A percentile compares a stretch with the other conserved stretches of the same genome.
Conservation (phyloP, 2,113 vertebrate species). For the Tachysurus vachellii region DNA sequence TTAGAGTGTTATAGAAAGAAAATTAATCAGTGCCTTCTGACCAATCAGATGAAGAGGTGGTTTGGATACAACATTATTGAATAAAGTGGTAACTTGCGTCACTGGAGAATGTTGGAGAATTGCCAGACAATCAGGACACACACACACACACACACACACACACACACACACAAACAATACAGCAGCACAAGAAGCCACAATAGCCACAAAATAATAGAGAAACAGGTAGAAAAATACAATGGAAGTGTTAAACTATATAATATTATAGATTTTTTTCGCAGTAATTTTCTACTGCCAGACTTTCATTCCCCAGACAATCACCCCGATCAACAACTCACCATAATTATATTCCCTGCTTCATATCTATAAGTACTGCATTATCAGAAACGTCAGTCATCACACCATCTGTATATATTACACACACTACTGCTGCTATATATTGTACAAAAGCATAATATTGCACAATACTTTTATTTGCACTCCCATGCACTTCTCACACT, state of each 20-base stretch:
- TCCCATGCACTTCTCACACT: too few species aligned
- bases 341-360: too few species aligned
- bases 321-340: too few species aligned
- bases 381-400: too few species aligned
- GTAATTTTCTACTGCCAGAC: background rate
- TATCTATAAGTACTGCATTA: too few species aligned
- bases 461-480: too few species aligned
- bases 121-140: conserved; percentile 52
- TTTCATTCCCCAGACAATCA: too few species aligned
- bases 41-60: background rate
- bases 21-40: background rate
- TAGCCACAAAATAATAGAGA: conserved; percentile 68
- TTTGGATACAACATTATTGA: background rate
- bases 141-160: conserved; percentile 38
- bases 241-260: background rate
- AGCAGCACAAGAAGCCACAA: conserved; percentile 63
- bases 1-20: too few species aligned
- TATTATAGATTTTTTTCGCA: background rate
- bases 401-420: too few species aligned
- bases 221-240: conserved; percentile 65
- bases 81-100: background rate
- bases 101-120: conserved; percentile 67
- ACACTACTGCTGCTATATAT: too few species aligned
- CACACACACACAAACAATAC: conserved; percentile 52
- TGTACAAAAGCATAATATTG: too few species aligned